These are phyloP conservation scores for Eolophus roseicapilla DNA, from an alignment of 2,113 vertebrate species.

Conservation along the genomic window DNA sequence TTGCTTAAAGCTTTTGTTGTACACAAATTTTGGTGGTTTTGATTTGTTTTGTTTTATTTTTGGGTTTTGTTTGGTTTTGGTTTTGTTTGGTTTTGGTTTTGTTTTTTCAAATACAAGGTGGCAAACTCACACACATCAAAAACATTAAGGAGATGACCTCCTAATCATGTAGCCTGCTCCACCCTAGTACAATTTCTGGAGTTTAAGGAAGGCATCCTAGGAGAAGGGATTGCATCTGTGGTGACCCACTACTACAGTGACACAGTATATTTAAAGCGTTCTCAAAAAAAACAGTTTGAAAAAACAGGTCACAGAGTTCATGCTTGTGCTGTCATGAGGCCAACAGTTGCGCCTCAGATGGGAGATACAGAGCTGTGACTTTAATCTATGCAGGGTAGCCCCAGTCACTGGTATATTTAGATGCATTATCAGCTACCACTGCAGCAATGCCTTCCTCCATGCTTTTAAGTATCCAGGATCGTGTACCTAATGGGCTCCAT, in stretches of 20 bases:
- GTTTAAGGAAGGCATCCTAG: neutral
- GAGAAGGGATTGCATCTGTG: neutral
- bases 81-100: too few relatives aligned
- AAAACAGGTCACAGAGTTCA: conserved; percentile 52
- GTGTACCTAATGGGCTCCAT: rapidly evolving
- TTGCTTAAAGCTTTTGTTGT: neutral
- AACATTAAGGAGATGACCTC: neutral
- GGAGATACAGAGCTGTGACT: conserved; percentile 34
- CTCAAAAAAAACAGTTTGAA: conserved; percentile 11
- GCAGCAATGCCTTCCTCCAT: rapidly evolving
- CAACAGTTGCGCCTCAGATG: conserved; percentile 13
- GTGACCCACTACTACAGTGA: neutral
- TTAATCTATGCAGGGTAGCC: conserved; percentile 26
- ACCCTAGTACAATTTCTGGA: neutral
- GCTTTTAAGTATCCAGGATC: rapidly evolving
- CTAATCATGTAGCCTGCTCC: neutral
- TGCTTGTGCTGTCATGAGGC: conserved; percentile 27
- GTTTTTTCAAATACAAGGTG: neutral
- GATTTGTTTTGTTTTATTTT: rapidly evolving
- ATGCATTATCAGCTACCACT: conserved; percentile 19
- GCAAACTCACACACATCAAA: neutral
- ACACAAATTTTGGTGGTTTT: neutral
- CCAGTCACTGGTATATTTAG: conserved; percentile 54
- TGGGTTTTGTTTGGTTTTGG: neutral
- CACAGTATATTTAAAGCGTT: conserved; percentile 4